Base-by-base conservation (phyloP, 2,113 vertebrate species). In the Anhinga anhinga region DNA sequence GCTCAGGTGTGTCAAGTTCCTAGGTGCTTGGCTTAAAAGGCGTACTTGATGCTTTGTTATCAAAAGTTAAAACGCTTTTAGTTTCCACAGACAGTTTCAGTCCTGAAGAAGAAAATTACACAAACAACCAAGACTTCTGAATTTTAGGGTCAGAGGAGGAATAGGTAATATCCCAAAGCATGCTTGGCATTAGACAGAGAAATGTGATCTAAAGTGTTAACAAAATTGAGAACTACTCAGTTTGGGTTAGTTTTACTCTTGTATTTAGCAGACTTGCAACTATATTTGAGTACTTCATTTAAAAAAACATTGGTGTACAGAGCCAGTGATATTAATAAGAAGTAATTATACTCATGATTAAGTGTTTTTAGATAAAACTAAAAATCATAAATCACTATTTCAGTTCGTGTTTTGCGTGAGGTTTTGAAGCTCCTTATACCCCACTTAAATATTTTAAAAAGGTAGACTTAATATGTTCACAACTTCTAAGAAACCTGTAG, bases 1-100 rank as follows among this genome's bases (percentile, higher is more conserved):
- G 99, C 99, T 86, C 99, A 99, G 98, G 99, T 99, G 86, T 84
- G 98, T 97, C 22, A 5, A 8, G 47, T 38, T 80, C 53, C 70
- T 30, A 42, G 12, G 9, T 71, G 13, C 36, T 52, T 55, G 22
- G 65, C 13, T 63, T 40, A 17, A 7, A 40, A 95, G 42, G 52
- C 45, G 29, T 56, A 6, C 32, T 71, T 26, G 20, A 34, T 62
- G 34, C 21, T 89, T 73, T 52, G 20, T 32, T 86, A 40, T 8
- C 29, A 59, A 11, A n/a, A 66, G 17, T 49, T 40, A 40, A 29
- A 88, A 29, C 8, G 22, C 70, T 63, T 52, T 2, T 10, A 30
- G 8, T 72, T 86, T 85, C 40, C 83, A 78, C 36, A 56, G 50
- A 13, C 23, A 22, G 11, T 40, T 71, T 77, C 40, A 45, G 16